Evolutionary conservation across 2,888 invertebrate species (phyloP).

Genomic region (Hetaerina titia): DNA sequence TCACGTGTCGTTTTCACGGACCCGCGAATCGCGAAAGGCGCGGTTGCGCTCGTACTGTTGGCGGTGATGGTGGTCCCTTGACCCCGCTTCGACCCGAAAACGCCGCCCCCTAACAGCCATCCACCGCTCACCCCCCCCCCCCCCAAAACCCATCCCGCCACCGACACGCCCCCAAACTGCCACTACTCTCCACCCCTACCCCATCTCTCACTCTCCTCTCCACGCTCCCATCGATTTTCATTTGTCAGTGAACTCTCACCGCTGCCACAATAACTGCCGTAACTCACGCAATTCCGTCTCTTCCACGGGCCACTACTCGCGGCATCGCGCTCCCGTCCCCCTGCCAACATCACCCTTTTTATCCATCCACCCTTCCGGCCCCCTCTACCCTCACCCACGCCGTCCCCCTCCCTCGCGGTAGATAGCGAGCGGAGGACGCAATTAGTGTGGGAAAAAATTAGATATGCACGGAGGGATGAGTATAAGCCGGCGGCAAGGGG

Average conservation of each 20-base stretch:
- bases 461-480: background rate
- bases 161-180: too few species aligned
- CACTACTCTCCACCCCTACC: background rate
- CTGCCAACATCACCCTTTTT: background rate
- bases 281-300: conserved; percentile 42
- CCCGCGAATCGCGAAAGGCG: background rate
- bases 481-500: background rate
- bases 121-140: background rate
- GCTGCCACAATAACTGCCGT: conserved; percentile 36
- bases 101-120: background rate
- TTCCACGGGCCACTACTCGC: background rate
- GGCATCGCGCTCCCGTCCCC: too few species aligned
- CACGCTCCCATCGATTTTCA: conserved; percentile 34
- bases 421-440: background rate
- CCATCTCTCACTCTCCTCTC: background rate
- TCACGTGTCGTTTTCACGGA: background rate
- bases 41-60: background rate
- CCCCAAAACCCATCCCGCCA: too few species aligned
- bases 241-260: background rate
- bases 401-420: too few species aligned
- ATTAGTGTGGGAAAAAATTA: background rate
- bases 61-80: conserved; percentile 41
- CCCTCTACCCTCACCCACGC: too few species aligned
- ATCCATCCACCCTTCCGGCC: background rate
- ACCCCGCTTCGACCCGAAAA: conserved; percentile 45